Percentiles rank a stretch among this genome's conserved stretches.
Evolutionary conservation across 2,113 vertebrate species (phyloP).

Genomic region (Podilymbus podiceps): DNA sequence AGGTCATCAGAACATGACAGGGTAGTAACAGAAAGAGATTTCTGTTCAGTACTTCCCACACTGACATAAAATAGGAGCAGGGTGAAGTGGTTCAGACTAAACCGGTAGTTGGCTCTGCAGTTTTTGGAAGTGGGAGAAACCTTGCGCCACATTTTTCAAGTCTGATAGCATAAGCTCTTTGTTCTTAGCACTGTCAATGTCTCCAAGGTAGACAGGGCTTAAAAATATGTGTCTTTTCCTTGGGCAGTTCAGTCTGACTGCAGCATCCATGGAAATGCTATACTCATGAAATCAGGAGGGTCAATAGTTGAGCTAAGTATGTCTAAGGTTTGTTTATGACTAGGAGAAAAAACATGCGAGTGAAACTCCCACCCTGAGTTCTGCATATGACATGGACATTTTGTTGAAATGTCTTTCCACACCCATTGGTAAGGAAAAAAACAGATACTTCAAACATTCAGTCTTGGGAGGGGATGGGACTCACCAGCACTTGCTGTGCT

Average conservation of each 20-base stretch:
- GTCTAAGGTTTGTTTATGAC: not conserved
- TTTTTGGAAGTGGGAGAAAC: not conserved
- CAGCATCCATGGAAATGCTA: not conserved
- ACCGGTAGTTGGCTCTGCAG: not conserved
- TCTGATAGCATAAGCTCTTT: not conserved
- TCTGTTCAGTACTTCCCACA: not conserved
- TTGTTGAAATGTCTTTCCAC: conserved; percentile 13
- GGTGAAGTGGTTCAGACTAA: not conserved
- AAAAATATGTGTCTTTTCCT: not conserved
- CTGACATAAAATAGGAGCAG: not conserved
- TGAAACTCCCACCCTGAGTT: not conserved
- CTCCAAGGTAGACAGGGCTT: not conserved
- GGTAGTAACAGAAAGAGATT: not conserved
- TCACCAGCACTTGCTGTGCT: not conserved
- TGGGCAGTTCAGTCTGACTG: not conserved
- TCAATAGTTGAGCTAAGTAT: conserved; percentile 21
- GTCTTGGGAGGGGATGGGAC: not conserved
- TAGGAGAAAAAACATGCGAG: not conserved
- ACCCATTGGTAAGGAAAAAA: conserved; percentile 3
- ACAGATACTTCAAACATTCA: not conserved
- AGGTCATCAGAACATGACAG: not conserved
- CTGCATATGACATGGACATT: not conserved
- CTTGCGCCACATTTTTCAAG: not conserved
- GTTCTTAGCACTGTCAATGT: not conserved
- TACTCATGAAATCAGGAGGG: not conserved